These are phyloP conservation scores for Jordanella pulchra DNA, from an alignment of 2,797 vertebrate species.

Conservation along the genomic window DNA sequence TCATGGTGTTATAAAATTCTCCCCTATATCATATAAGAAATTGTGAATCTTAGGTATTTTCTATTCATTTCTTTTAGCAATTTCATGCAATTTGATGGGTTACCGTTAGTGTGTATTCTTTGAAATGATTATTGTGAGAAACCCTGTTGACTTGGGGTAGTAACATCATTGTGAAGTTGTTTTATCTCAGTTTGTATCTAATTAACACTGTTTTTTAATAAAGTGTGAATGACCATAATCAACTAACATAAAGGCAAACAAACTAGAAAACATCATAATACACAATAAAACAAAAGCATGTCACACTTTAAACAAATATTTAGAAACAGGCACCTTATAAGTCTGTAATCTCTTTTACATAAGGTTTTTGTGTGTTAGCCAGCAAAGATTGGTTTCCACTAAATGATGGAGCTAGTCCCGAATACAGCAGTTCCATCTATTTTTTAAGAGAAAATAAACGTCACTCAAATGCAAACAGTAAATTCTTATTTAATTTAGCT, in stretches of 20 bases:
- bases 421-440: conserved; percentile 83
- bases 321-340: conserved; percentile 79
- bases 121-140: conserved; percentile 36
- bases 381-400: conserved; percentile 91
- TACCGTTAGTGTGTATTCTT: conserved; percentile 14
- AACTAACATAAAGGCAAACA: conserved; percentile 23
- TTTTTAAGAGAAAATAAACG: conserved; percentile 81
- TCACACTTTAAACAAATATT: conserved; percentile 55
- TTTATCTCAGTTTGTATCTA: conserved; percentile 22
- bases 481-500: conserved; percentile 46
- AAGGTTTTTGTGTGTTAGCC: conserved; percentile 75
- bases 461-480: conserved; percentile 45
- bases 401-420: conserved; percentile 82
- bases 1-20: conserved; percentile 11
- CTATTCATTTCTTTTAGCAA: conserved; percentile 28
- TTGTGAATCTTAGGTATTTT: conserved; percentile 34
- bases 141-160: conserved; percentile 37
- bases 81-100: conserved; percentile 36
- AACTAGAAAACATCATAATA: conserved; percentile 38
- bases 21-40: conserved; percentile 37
- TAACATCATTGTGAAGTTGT: not conserved
- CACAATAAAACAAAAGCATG: conserved; percentile 53
- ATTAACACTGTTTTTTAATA: conserved; percentile 58
- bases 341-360: conserved; percentile 68
- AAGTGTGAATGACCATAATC: conserved; percentile 46